A percentile compares a stretch with the other conserved stretches of the same genome.
These are phyloP conservation scores for Callospermophilus lateralis DNA, from an alignment of 2,113 vertebrate species.

Conservation along the genomic window DNA sequence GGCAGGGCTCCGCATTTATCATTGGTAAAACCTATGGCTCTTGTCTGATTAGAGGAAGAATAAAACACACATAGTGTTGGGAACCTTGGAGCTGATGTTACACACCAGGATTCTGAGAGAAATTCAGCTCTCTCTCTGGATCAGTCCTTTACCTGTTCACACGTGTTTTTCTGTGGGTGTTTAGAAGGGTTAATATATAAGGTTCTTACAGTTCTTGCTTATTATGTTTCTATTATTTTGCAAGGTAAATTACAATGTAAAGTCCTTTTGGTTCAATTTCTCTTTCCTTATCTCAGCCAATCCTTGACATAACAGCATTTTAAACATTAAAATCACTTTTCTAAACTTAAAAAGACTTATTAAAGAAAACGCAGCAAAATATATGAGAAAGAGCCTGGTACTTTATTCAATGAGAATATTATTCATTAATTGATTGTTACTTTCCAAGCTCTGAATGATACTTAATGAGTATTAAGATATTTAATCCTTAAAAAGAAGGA, in stretches of 20 bases:
- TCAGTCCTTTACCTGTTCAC: background rate
- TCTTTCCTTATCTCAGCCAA: conserved; percentile 27
- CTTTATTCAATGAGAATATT: background rate
- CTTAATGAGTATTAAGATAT: background rate
- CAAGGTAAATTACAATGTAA: conserved; percentile 16
- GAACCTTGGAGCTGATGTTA: conserved; percentile 45
- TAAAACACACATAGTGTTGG: background rate
- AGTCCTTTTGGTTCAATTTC: background rate
- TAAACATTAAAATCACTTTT: background rate
- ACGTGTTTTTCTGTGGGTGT: background rate
- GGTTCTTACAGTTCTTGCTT: background rate
- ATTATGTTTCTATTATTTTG: background rate
- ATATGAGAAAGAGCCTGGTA: background rate
- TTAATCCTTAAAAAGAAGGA: background rate
- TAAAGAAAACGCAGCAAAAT: background rate
- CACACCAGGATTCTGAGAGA: background rate
- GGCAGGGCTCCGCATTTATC: conserved; percentile 25
- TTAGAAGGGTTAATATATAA: background rate
- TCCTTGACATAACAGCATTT: background rate
- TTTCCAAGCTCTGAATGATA: background rate
- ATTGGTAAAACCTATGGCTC: conserved; percentile 1
- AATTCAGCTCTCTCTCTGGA: background rate
- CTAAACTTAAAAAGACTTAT: conserved; percentile 33
- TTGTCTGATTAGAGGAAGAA: background rate
- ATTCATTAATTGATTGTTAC: background rate